phyloP scores from a whole-genome alignment of 1,140 invertebrate species.

The Pentalonia nigronervosa region DNA sequence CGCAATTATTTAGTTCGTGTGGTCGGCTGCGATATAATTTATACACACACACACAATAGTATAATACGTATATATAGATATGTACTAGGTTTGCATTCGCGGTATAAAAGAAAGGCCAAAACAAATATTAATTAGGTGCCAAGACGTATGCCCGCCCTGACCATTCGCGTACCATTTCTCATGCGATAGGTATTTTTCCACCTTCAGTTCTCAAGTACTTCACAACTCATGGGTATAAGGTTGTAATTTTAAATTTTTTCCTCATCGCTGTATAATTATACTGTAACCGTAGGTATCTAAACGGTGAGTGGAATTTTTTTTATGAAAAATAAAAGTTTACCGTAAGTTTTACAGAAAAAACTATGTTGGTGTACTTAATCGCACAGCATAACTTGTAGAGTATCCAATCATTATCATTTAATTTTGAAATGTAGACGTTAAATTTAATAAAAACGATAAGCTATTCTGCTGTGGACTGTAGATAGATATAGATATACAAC shows the following conservation, averaged over 20 bases:
- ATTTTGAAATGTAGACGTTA: too few relatives aligned
- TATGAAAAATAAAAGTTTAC: background rate
- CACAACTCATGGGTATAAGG: background rate
- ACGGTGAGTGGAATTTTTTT: background rate
- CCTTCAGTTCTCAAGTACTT: background rate
- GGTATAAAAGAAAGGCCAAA: background rate
- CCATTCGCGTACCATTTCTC: background rate
- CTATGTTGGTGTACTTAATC: background rate
- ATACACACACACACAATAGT: background rate
- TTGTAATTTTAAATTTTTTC: background rate
- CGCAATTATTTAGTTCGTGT: constrained; percentile 21
- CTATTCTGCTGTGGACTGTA: too few relatives aligned
- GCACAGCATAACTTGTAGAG: background rate
- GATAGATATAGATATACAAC: too few relatives aligned
- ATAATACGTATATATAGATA: background rate
- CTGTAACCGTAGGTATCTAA: background rate
- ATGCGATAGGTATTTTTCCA: background rate
- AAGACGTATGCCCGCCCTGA: background rate
- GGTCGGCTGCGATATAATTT: background rate
- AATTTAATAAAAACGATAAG: too few relatives aligned
- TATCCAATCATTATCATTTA: too few relatives aligned
- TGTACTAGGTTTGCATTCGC: background rate
- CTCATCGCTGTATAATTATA: background rate
- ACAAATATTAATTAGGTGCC: background rate
- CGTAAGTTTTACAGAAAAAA: background rate